Evolutionary conservation across 2,113 vertebrate species (phyloP).

Genomic region (Enhydra lutris): DNA sequence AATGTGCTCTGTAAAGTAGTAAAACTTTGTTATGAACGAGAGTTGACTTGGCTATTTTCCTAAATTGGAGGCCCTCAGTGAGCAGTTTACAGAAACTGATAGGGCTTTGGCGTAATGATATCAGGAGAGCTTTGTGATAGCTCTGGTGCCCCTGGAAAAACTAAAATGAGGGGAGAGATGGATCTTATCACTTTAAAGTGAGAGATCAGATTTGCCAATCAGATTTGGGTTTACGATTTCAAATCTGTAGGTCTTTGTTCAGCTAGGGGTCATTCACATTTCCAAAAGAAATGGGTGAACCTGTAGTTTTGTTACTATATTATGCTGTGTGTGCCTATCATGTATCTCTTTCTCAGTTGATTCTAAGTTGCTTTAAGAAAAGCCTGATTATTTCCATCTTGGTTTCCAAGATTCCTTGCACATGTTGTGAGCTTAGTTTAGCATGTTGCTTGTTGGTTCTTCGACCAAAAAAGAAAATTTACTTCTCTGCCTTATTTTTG

Average conservation of each 20-base stretch:
- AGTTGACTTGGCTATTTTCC: neutral
- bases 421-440: neutral
- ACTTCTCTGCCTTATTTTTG: conserved; percentile 44
- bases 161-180: neutral
- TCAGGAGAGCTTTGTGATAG: neutral
- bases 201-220: neutral
- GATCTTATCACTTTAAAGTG: neutral
- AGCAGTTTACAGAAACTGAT: neutral
- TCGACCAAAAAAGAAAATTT: conserved; percentile 33
- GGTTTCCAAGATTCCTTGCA: neutral
- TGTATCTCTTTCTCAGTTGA: neutral
- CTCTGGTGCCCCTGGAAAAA: neutral
- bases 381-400: neutral
- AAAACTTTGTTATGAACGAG: neutral
- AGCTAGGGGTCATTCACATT: neutral
- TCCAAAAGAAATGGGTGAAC: neutral
- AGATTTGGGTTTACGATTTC: conserved; percentile 29
- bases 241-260: neutral
- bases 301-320: neutral
- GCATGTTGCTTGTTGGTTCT: neutral
- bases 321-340: neutral
- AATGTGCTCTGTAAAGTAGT: neutral
- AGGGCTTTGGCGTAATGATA: neutral
- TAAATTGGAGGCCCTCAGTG: neutral
- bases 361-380: neutral